Conservation (phyloP, 2,888 invertebrate genomes). For the Gasteruption jaculator region DNA sequence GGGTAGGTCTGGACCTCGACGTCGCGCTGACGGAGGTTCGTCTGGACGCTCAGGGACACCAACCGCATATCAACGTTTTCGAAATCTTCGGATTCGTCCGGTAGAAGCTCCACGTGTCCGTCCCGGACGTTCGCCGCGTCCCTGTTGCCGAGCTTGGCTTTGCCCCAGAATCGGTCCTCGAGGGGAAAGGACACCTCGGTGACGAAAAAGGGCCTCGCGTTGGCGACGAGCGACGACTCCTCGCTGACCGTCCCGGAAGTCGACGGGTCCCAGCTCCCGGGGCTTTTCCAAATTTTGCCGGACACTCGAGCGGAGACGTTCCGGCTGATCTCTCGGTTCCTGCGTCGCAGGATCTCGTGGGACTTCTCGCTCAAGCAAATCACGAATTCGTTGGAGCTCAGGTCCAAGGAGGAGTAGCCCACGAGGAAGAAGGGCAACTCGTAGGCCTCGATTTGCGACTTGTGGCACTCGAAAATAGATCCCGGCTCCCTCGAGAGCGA, state of each 20-base stretch:
- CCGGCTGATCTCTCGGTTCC: slow-evolving; percentile 31
- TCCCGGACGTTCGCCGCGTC: slow-evolving; percentile 58
- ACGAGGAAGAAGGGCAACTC: slow-evolving; percentile 50
- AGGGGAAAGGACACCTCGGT: slow-evolving; percentile 53
- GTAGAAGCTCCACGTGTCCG: slow-evolving; percentile 63
- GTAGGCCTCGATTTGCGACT: slow-evolving; percentile 28
- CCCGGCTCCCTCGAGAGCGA: slow-evolving; percentile 20
- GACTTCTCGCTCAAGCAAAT: slow-evolving; percentile 61
- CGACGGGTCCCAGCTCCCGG: slow-evolving; percentile 58
- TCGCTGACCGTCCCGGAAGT: slow-evolving; percentile 66
- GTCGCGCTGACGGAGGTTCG: slow-evolving; percentile 50
- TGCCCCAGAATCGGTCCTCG: slow-evolving; percentile 14
- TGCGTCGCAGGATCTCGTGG: slow-evolving; percentile 44
- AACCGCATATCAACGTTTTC: slow-evolving; percentile 58
- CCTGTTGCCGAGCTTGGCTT: slow-evolving; percentile 53
- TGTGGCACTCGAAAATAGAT: slow-evolving; percentile 28
- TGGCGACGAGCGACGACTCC: slow-evolving; percentile 55
- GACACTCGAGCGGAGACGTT: slow-evolving; percentile 23
- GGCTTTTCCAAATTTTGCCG: slow-evolving; percentile 56
- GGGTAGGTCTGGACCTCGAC: slow-evolving; percentile 42
- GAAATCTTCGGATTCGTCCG: slow-evolving; percentile 55
- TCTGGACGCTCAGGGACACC: slow-evolving; percentile 59
- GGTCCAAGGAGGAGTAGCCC: slow-evolving; percentile 64
- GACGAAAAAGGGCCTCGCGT: slow-evolving; percentile 59
- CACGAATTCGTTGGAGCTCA: slow-evolving; percentile 63